phyloP scores from a whole-genome alignment of 1,140 invertebrate genomes.

The Acromyrmex heyeri region DNA sequence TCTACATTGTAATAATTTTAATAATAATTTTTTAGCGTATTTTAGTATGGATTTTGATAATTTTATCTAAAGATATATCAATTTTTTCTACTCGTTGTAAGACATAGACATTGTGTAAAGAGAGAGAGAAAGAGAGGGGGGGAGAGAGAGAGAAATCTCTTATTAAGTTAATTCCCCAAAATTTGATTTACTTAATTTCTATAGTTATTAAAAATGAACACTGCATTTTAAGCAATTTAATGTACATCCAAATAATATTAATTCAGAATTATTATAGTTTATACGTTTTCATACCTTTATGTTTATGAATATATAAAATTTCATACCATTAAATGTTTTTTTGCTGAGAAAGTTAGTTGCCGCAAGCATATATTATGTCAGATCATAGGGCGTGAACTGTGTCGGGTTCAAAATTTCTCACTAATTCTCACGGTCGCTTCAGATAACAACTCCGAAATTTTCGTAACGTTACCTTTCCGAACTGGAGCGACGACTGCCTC shows the following conservation, averaged over 20 bases:
- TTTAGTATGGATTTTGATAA: background rate
- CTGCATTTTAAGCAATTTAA: background rate
- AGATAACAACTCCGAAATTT: slow-evolving; percentile 39
- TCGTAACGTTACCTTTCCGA: slow-evolving; percentile 32
- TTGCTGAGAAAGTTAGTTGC: background rate
- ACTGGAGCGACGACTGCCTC: slow-evolving; percentile 5
- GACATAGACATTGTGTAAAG: background rate
- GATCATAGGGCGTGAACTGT: background rate
- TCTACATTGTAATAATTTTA: background rate
- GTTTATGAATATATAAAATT: slow-evolving; percentile 39
- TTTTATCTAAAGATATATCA: background rate
- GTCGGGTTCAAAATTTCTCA: slow-evolving; percentile 29
- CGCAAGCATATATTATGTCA: background rate
- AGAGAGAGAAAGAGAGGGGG: too few species aligned
- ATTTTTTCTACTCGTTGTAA: background rate
- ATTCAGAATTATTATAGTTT: slow-evolving; percentile 3
- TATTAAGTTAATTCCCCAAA: background rate
- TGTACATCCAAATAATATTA: background rate
- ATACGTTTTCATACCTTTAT: background rate
- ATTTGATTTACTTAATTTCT: background rate
- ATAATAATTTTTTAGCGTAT: background rate
- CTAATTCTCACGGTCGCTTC: background rate
- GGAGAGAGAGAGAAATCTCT: background rate
- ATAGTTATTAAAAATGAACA: background rate
- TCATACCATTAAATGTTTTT: background rate